These are phyloP conservation scores for Athalia cordata DNA, from an alignment of 2,888 invertebrate genomes.

Conservation along the genomic window DNA sequence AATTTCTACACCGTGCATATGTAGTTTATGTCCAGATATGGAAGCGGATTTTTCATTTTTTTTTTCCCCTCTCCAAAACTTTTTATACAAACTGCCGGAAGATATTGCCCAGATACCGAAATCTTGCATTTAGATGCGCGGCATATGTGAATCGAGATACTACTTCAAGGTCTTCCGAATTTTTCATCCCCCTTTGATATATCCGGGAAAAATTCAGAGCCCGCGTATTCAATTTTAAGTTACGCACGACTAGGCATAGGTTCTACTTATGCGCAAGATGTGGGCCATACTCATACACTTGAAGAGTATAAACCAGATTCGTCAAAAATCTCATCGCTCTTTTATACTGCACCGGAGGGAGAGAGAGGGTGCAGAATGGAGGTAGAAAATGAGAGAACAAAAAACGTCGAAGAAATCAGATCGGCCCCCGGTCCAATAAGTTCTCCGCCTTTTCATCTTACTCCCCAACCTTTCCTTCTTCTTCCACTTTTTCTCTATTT, in stretches of 20 bases:
- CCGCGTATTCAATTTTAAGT: not conserved
- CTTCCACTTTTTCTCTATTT: slow-evolving; percentile 45
- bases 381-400: not conserved
- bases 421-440: slow-evolving; percentile 24
- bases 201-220: not conserved
- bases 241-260: not conserved
- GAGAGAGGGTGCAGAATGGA: not conserved
- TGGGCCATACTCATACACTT: not conserved
- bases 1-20: not conserved
- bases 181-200: not conserved
- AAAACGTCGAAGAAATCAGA: slow-evolving; percentile 8
- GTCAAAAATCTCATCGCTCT: not conserved
- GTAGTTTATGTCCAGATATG: too few relatives aligned
- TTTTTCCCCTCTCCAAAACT: too few relatives aligned
- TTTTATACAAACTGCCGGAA: too few relatives aligned
- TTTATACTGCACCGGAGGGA: not conserved
- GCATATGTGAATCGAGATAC: too few relatives aligned
- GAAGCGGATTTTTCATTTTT: too few relatives aligned
- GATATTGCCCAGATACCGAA: too few relatives aligned
- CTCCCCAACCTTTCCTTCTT: slow-evolving; percentile 7
- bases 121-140: too few relatives aligned
- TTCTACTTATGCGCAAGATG: not conserved
- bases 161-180: not conserved
- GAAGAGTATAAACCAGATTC: not conserved
- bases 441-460: slow-evolving; percentile 26